Conservation (phyloP, 1,140 invertebrate genomes). For the Nebria ingens region DNA sequence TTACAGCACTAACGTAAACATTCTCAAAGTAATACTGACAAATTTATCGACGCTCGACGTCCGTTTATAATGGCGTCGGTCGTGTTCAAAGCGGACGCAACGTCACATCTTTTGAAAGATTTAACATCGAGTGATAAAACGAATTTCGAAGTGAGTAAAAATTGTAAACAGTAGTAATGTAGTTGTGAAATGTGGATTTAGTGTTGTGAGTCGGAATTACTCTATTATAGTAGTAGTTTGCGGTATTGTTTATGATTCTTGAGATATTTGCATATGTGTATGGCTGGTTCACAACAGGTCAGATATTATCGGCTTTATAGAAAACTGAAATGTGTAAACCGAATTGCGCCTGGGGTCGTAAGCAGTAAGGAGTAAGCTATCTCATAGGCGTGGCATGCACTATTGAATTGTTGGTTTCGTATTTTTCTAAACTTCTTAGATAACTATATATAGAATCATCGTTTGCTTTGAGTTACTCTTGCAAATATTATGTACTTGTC, state of each 20-base stretch:
- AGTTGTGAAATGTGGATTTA: too few species aligned
- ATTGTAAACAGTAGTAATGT: too few species aligned
- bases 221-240: not conserved
- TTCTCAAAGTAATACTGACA: too few species aligned
- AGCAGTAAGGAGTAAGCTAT: not conserved
- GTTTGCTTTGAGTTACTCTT: too few species aligned
- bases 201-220: too few species aligned
- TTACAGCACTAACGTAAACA: too few species aligned
- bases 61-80: not conserved
- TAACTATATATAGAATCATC: slow-evolving; percentile 4
- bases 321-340: not conserved
- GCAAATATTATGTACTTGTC: too few species aligned
- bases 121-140: too few species aligned
- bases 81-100: not conserved
- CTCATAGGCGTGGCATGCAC: not conserved
- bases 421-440: not conserved
- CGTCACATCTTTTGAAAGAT: too few species aligned
- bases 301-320: not conserved
- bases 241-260: not conserved
- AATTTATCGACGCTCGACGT: not conserved
- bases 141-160: too few species aligned
- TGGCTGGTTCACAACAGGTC: not conserved
- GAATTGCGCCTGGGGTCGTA: not conserved
- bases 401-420: not conserved
- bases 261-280: not conserved